Percentiles rank a stretch among this genome's conserved stretches.
Evolutionary conservation across 2,888 invertebrate genomes (phyloP).

Genomic region (Plemyria rubiginata): DNA sequence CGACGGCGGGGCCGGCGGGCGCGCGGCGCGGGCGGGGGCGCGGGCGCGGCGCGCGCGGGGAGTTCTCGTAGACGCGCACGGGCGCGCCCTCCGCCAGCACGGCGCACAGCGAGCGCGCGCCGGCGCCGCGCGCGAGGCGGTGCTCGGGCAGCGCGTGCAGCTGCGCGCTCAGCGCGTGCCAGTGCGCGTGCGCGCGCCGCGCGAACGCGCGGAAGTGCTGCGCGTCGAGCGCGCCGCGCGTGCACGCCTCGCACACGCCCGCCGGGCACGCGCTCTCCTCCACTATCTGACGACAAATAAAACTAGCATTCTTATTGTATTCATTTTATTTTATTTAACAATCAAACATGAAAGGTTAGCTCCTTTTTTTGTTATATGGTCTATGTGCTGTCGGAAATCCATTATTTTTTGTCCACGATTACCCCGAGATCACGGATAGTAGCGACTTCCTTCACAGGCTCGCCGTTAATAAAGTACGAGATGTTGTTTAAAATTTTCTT

Average conservation of each 20-base stretch:
- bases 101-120: constrained; percentile 48
- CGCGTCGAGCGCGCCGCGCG: constrained; percentile 62
- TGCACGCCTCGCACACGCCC: constrained; percentile 66
- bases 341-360: too few relatives aligned
- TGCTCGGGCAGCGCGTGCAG: neutral
- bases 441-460: too few relatives aligned
- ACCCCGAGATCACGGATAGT: too few relatives aligned
- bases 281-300: constrained; percentile 53
- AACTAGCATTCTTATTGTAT: too few relatives aligned
- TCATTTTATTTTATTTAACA: too few relatives aligned
- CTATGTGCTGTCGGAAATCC: too few relatives aligned
- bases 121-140: constrained; percentile 56
- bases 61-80: neutral
- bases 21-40: constrained; percentile 47
- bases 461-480: too few relatives aligned
- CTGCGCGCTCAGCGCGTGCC: constrained; percentile 51
- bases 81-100: neutral
- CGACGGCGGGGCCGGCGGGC: constrained; percentile 52
- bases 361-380: too few relatives aligned
- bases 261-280: constrained; percentile 63
- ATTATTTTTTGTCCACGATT: too few relatives aligned
- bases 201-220: constrained; percentile 65
- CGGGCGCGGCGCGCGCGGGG: constrained; percentile 63
- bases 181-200: constrained; percentile 51
- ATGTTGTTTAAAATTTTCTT: too few relatives aligned